Evolutionary conservation across 1,140 invertebrate genomes (phyloP).

Genomic region (Scaptomyza pallida): DNA sequence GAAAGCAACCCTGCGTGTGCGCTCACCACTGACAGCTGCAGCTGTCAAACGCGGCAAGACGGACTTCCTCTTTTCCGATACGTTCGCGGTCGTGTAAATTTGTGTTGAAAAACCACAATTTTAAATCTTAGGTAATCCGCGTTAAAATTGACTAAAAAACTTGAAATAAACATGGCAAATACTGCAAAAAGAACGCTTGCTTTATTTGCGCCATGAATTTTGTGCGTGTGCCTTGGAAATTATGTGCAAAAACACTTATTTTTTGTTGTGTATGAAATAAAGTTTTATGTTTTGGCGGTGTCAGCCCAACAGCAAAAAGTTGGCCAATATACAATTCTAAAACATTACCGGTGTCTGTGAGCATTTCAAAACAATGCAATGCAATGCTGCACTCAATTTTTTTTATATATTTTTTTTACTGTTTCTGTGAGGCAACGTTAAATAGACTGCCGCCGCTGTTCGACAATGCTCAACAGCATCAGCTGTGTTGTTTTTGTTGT

Average conservation of each 20-base stretch:
- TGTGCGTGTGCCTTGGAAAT: constrained; percentile 47
- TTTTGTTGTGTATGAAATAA: constrained; percentile 63
- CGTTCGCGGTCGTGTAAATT: constrained; percentile 83
- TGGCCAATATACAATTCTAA: constrained; percentile 7
- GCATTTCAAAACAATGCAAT: constrained; percentile 25
- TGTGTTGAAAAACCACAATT: constrained; percentile 81
- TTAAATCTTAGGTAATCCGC: constrained; percentile 83
- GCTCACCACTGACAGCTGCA: constrained; percentile 45
- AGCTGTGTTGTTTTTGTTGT: constrained; percentile 36
- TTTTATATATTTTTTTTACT: constrained; percentile 37
- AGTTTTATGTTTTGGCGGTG: constrained; percentile 30
- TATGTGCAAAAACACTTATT: constrained; percentile 51
- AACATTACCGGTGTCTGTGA: constrained; percentile 19
- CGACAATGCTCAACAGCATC: constrained; percentile 13
- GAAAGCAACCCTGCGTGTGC: constrained; percentile 47
- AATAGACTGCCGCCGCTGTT: constrained; percentile 23
- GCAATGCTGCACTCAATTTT: constrained; percentile 10
- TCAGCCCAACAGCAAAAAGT: constrained; percentile 3
- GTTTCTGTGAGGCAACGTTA: constrained; percentile 29
- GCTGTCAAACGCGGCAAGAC: constrained; percentile 66
- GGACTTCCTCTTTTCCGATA: constrained; percentile 83
- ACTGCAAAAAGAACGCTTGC: constrained; percentile 12
- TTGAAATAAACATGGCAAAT: constrained; percentile 36
- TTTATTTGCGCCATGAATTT: constrained; percentile 44
- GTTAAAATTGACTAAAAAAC: constrained; percentile 46